Evolutionary conservation across 2,113 vertebrate genomes (phyloP).

Genomic region (Equus quagga): DNA sequence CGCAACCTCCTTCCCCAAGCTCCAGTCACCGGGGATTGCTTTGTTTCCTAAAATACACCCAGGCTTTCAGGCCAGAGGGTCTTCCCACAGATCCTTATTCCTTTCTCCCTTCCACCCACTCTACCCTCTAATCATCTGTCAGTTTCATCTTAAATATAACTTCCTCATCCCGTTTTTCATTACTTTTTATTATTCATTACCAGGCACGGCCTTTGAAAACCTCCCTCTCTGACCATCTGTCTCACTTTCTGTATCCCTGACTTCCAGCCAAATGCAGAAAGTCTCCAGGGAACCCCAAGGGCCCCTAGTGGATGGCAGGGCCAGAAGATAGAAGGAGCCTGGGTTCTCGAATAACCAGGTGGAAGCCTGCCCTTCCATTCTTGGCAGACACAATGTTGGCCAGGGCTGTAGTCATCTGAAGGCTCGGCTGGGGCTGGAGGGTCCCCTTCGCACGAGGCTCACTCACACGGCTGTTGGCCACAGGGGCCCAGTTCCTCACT

Average conservation of each 20-base stretch:
- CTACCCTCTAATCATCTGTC: background rate
- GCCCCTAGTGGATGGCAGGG: background rate
- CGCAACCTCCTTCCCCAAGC: background rate
- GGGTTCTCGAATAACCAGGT: background rate
- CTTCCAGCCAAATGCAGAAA: background rate
- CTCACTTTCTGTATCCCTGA: background rate
- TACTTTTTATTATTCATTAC: background rate
- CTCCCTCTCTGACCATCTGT: background rate
- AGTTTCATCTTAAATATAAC: background rate
- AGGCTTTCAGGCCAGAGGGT: background rate
- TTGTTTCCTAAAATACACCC: background rate
- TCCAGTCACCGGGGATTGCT: background rate
- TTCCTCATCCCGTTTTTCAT: background rate
- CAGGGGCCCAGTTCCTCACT: background rate
- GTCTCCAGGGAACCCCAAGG: background rate
- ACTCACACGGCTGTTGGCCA: background rate
- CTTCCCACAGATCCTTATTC: background rate
- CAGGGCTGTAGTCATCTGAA: background rate
- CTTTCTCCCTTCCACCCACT: background rate
- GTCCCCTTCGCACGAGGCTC: background rate
- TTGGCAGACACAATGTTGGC: background rate
- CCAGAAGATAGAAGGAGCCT: background rate
- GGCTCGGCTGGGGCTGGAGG: background rate
- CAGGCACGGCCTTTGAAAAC: background rate
- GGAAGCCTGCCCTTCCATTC: background rate